A percentile compares a stretch with the other conserved stretches of the same genome.
phyloP scores from a whole-genome alignment of 1,140 invertebrate species.

The Drosophila santomea region DNA sequence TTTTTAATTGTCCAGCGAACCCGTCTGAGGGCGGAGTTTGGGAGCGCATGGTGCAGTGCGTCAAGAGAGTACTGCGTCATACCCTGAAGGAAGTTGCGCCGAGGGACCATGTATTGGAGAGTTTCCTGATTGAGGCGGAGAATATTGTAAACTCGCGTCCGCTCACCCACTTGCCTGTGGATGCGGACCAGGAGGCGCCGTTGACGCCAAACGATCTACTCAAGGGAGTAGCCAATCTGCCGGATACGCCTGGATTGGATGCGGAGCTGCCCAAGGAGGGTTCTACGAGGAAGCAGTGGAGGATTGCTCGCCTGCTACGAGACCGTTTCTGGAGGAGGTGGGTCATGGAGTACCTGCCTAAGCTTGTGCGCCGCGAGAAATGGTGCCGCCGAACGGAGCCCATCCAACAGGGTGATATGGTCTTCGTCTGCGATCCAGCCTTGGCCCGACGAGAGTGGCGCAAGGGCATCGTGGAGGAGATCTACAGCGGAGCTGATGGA shows the following conservation, averaged over 20 bases:
- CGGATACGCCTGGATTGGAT: background rate
- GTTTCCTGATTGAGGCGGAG: slow-evolving; percentile 17
- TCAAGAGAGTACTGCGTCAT: background rate
- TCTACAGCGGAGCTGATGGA: slow-evolving; percentile 3
- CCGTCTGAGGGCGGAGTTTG: background rate
- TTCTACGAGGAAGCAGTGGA: background rate
- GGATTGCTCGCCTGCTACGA: background rate
- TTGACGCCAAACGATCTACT: slow-evolving; percentile 1
- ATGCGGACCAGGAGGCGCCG: slow-evolving; percentile 21
- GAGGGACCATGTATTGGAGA: slow-evolving; percentile 13
- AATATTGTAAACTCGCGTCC: slow-evolving; percentile 23
- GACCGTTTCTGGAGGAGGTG: slow-evolving; percentile 10
- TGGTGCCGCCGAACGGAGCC: slow-evolving; percentile 22
- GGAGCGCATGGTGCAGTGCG: background rate
- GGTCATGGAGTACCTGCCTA: slow-evolving; percentile 30
- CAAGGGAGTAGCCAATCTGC: background rate
- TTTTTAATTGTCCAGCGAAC: background rate
- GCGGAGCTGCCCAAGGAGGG: background rate
- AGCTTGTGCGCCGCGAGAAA: slow-evolving; percentile 28
- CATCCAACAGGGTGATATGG: slow-evolving; percentile 21
- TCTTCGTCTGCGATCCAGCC: background rate
- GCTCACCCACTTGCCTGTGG: slow-evolving; percentile 13
- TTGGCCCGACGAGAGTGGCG: background rate
- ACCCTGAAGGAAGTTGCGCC: background rate
- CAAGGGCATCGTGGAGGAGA: slow-evolving; percentile 3